Conservation (phyloP, 2,113 vertebrate genomes). For the Pyxicephalus adspersus region DNA sequence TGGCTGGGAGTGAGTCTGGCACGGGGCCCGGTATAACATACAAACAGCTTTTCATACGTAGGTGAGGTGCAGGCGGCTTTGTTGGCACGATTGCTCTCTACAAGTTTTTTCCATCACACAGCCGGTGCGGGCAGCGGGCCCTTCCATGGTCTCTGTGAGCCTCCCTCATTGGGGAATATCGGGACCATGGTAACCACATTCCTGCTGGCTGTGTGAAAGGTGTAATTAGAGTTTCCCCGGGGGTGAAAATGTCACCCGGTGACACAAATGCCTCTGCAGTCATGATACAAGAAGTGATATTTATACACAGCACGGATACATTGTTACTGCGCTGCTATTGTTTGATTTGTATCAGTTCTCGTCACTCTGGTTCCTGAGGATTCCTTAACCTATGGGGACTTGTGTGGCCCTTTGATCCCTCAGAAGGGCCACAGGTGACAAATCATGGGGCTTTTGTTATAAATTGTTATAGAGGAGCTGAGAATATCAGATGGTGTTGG, state of each 20-base stretch:
- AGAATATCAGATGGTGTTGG: too few relatives aligned
- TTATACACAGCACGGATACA: neutral
- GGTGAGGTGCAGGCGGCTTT: neutral
- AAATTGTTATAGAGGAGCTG: too few relatives aligned
- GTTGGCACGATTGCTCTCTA: constrained; percentile 22
- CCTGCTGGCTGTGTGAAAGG: neutral
- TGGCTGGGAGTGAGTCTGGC: neutral
- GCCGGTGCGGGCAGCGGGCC: too few relatives aligned
- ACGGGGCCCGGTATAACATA: neutral
- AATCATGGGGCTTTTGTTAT: too few relatives aligned
- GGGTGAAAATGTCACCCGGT: neutral
- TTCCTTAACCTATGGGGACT: too few relatives aligned
- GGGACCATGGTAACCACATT: constrained; percentile 2
- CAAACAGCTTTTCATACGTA: neutral
- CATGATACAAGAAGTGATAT: neutral
- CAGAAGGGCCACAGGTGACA: too few relatives aligned
- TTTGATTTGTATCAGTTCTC: too few relatives aligned
- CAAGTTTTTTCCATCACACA: neutral
- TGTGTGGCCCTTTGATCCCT: too few relatives aligned
- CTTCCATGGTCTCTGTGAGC: neutral
- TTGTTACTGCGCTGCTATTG: neutral
- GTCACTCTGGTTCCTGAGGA: too few relatives aligned
- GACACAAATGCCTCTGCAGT: neutral
- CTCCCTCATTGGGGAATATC: neutral
- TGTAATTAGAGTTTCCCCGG: constrained; percentile 6